Conservation (phyloP, 2,113 vertebrate species). For the Procapra przewalskii region DNA sequence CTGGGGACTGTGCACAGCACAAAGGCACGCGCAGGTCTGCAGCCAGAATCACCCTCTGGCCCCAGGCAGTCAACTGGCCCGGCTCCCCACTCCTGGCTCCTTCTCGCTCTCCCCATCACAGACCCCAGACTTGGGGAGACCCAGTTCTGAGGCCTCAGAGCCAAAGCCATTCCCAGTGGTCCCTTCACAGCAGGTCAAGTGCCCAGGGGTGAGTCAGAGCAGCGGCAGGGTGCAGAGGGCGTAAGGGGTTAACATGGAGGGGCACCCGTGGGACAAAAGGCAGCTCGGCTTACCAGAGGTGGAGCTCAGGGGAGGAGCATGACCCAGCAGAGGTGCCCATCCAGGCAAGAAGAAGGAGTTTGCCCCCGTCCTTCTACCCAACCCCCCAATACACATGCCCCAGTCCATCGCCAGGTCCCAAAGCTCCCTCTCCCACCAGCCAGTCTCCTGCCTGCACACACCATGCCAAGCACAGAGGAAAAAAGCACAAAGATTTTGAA, state of each 20-base stretch:
- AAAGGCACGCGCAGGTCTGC: constrained; percentile 45
- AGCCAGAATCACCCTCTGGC: constrained; percentile 42
- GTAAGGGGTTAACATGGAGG: constrained; percentile 27
- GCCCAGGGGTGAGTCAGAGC: background rate
- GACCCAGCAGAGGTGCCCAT: constrained; percentile 6
- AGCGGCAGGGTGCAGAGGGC: background rate
- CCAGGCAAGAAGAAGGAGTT: background rate
- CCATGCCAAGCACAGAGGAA: constrained; percentile 47
- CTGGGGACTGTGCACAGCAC: background rate
- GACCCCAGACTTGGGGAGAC: background rate
- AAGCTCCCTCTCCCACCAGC: background rate
- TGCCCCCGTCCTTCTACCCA: background rate
- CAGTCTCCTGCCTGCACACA: background rate
- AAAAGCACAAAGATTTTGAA: constrained; percentile 60
- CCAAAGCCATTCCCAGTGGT: background rate
- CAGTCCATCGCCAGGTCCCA: background rate
- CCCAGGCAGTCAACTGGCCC: background rate
- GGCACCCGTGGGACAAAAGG: constrained; percentile 13
- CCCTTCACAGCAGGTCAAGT: background rate
- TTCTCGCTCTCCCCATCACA: background rate
- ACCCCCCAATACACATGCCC: background rate
- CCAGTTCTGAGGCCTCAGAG: background rate
- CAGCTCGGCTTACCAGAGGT: constrained; percentile 41
- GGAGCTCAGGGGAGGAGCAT: background rate
- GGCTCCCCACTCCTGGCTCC: background rate